phyloP scores from a whole-genome alignment of 2,797 vertebrate species.

The Scolopax rusticola region DNA sequence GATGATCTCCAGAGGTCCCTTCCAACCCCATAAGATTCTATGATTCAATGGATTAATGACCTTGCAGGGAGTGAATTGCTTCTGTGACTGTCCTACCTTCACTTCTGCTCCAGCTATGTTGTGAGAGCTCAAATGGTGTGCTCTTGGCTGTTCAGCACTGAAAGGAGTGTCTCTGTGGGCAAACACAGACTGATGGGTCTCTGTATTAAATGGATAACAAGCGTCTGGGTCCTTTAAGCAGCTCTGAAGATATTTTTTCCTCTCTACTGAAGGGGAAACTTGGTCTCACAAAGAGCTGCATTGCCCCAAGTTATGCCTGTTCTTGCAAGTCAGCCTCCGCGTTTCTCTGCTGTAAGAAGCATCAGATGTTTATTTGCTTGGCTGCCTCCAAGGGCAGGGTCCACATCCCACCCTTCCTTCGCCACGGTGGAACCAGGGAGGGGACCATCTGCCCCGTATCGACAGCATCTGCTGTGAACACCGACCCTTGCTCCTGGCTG shows the following conservation, averaged over 20 bases:
- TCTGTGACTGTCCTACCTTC: neutral
- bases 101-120: rapidly evolving
- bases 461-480: neutral
- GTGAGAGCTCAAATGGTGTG: rapidly evolving
- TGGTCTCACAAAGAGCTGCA: neutral
- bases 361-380: neutral
- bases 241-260: neutral
- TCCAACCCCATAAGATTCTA: no score
- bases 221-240: neutral
- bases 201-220: neutral
- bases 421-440: rapidly evolving
- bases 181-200: neutral
- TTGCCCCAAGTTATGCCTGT: neutral
- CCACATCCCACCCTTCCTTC: neutral
- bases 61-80: neutral
- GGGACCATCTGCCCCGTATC: neutral
- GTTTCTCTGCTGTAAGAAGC: neutral
- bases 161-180: neutral
- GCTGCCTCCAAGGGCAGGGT: neutral
- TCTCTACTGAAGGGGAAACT: neutral
- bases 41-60: neutral
- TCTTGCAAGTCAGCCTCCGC: neutral
- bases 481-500: neutral
- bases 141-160: neutral
- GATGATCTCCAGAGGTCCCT: no score